phyloP scores from a whole-genome alignment of 2,888 invertebrate species.

The Sphaerophoria rueppellii region DNA sequence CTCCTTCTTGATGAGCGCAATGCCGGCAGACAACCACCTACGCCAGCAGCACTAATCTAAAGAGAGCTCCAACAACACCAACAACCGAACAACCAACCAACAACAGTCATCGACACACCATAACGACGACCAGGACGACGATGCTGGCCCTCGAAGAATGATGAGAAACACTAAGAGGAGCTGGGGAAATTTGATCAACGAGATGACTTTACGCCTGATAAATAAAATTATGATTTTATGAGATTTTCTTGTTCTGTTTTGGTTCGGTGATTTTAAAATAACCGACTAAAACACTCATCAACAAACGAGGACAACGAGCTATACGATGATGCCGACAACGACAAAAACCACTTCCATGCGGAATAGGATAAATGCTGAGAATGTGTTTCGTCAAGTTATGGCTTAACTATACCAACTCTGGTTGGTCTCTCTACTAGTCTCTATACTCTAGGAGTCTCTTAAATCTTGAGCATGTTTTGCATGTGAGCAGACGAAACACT shows the following conservation, averaged over 20 bases:
- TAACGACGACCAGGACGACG: background rate
- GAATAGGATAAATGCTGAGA: conserved; percentile 25
- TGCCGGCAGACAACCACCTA: background rate
- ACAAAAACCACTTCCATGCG: background rate
- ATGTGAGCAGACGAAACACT: conserved; percentile 31
- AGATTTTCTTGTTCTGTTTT: conserved; percentile 64
- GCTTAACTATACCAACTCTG: too few species aligned
- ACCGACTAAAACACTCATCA: conserved; percentile 25
- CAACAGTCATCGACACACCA: background rate
- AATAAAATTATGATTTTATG: conserved; percentile 70
- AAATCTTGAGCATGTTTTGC: conserved; percentile 30
- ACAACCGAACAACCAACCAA: too few species aligned
- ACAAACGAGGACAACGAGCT: too few species aligned
- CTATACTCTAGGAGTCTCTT: background rate
- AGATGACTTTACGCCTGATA: conserved; percentile 53
- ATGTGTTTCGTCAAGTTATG: conserved; percentile 23
- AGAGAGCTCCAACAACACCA: background rate
- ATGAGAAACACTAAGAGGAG: background rate
- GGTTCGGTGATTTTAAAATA: conserved; percentile 61
- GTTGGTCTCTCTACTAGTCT: too few species aligned
- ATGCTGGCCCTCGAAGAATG: too few species aligned
- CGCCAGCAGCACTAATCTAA: too few species aligned
- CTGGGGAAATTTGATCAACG: conserved; percentile 4
- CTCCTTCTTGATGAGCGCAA: background rate
- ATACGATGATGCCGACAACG: conserved; percentile 14